A percentile compares a stretch with the other conserved stretches of the same genome.
These are phyloP conservation scores for Diplolepis rosae DNA, from an alignment of 2,888 invertebrate species.

Conservation along the genomic window DNA sequence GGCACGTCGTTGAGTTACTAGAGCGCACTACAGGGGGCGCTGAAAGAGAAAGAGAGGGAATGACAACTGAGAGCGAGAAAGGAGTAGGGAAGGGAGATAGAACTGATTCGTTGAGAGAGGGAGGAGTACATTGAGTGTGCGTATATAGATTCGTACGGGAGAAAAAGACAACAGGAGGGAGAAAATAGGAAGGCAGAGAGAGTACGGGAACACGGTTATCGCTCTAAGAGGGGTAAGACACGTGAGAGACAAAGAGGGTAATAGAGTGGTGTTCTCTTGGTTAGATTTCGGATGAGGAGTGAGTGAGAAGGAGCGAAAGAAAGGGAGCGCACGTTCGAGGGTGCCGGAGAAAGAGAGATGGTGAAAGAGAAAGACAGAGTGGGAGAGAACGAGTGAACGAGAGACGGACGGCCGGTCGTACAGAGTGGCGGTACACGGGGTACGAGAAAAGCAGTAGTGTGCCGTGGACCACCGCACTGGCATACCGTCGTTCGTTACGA, in stretches of 20 bases:
- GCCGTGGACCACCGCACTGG: conserved; percentile 79
- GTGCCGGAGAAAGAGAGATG: conserved; percentile 59
- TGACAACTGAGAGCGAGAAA: conserved; percentile 32
- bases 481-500: conserved; percentile 73
- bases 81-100: conserved; percentile 44
- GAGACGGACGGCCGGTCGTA: conserved; percentile 64
- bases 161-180: conserved; percentile 51
- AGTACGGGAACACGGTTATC: conserved; percentile 31
- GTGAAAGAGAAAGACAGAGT: conserved; percentile 42
- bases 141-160: conserved; percentile 48
- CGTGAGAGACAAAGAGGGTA: conserved; percentile 35
- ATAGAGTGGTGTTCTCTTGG: conserved; percentile 34
- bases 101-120: conserved; percentile 71
- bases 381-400: conserved; percentile 69
- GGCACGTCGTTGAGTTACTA: conserved; percentile 68
- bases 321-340: conserved; percentile 70
- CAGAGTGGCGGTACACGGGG: conserved; percentile 76
- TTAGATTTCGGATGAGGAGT: conserved; percentile 25
- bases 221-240: conserved; percentile 34
- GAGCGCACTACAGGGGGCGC: conserved; percentile 69
- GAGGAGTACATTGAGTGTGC: conserved; percentile 46
- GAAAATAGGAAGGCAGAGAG: conserved; percentile 40
- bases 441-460: conserved; percentile 80
- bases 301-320: conserved; percentile 33
- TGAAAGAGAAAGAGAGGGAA: conserved; percentile 50